phyloP scores from a whole-genome alignment of 2,888 invertebrate species.

The Rhamphomyia laevipes region DNA sequence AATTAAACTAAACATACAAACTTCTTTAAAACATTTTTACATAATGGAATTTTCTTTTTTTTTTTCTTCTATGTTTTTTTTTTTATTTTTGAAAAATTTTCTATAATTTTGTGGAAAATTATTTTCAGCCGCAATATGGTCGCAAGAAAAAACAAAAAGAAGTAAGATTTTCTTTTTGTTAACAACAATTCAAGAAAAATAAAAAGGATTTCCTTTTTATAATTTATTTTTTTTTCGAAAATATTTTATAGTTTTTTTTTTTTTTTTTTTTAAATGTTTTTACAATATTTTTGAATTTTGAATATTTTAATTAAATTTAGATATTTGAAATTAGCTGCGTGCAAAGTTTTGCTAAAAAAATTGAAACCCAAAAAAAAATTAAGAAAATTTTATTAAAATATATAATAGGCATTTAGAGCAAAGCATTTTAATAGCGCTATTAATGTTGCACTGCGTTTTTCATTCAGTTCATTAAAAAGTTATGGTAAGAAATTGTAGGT shows the following conservation, averaged over 20 bases:
- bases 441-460: too few species aligned
- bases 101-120: not conserved
- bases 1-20: slow-evolving; percentile 2
- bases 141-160: slow-evolving; percentile 97
- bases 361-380: too few species aligned
- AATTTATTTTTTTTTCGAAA: slow-evolving; percentile 23
- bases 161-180: slow-evolving; percentile 60
- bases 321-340: not conserved
- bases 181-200: not conserved
- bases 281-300: slow-evolving; percentile 6
- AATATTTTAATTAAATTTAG: slow-evolving; percentile 1
- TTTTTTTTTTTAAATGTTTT: slow-evolving; percentile 17
- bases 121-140: slow-evolving; percentile 56
- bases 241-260: slow-evolving; percentile 12
- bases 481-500: too few species aligned
- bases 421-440: too few species aligned
- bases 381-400: too few species aligned
- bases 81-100: slow-evolving; percentile 8
- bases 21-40: slow-evolving; percentile 15
- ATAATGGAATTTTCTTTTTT: slow-evolving; percentile 17
- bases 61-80: slow-evolving; percentile 4
- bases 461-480: too few species aligned
- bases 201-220: slow-evolving; percentile 36
- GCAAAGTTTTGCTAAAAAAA: not conserved
- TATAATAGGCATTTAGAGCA: too few species aligned